Evolutionary conservation across 1,140 invertebrate species (phyloP), one percentile per base, ranked within the genome.

Genomic region (Aphelinus certus): DNA sequence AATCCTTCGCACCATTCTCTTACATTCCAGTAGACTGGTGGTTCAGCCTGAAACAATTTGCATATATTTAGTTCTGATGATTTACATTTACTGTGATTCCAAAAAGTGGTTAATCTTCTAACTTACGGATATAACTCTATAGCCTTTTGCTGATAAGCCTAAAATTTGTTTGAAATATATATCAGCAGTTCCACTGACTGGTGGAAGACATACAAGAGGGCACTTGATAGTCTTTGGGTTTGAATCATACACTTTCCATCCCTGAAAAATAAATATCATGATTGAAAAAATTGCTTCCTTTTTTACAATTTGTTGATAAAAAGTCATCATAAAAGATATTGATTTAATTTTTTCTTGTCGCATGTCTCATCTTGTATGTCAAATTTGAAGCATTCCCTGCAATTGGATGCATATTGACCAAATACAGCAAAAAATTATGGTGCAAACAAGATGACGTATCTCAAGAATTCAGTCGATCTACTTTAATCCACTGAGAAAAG

Each of bases 1-100:
- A 97, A 97, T 26, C 95, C 95, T 83, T 95, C 93, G 86, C 94
- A 95, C 92, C 94, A 97, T 87, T 97, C 95, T 81, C 91, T 91
- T 53, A 96, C 90, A 76, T 90, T 95, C 95, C 96, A 97, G 81
- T 96, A 96, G 7, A 94, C 91, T 6, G 95, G 95, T 79, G 95
- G 91, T 83, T 97, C 95, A 6, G 93, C 93, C 92, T 93, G 75
- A 83, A 79, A 82, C 66, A 10, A 65, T 63, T 71, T 51, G 42
- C 10, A 47, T 57, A 26, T 46, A 57, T 69, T 47, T 26, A 26
- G 26, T 26, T 26, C 0, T 26, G 26, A 26, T 26, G 26, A 26
- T 26, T 26, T 26, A 26, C 26, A 26, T 65, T 65, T 65, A 48
- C 26, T 64, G n/a, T 49, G 58, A 9, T 51, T 47, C 1, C 6